Conservation (phyloP, 1,140 invertebrate genomes). For the Cyclina sinensis region DNA sequence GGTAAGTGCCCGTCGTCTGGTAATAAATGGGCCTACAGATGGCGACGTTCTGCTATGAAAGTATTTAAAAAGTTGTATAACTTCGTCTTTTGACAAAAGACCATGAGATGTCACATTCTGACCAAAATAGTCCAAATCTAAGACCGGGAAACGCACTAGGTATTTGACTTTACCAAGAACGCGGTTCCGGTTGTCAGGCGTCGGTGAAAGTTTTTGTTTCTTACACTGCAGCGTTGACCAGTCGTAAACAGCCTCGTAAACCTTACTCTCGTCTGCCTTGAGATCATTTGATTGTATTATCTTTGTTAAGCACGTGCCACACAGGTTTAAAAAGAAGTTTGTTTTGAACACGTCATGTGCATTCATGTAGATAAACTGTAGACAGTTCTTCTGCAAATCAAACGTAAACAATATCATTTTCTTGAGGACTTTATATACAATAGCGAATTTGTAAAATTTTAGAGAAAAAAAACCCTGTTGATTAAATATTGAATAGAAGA, state of each 20-base stretch:
- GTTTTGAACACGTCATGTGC: constrained; percentile 24
- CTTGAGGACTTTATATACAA: background rate
- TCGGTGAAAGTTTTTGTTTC: constrained; percentile 36
- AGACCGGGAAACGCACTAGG: constrained; percentile 38
- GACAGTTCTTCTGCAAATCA: constrained; percentile 36
- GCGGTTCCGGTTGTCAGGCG: constrained; percentile 2
- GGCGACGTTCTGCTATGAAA: constrained; percentile 47
- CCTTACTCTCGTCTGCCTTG: constrained; percentile 35
- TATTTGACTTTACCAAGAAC: constrained; percentile 53
- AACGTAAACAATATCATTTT: background rate
- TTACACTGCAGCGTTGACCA: constrained; percentile 50
- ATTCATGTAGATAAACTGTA: constrained; percentile 48
- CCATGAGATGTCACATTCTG: constrained; percentile 14
- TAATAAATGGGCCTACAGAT: constrained; percentile 38
- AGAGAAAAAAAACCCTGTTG: too few species aligned
- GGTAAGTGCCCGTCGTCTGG: constrained; percentile 23
- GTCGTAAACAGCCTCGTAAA: constrained; percentile 46
- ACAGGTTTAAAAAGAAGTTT: background rate
- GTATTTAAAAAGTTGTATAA: constrained; percentile 20
- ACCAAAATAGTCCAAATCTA: constrained; percentile 52
- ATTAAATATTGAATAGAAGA: too few species aligned
- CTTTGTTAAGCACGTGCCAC: constrained; percentile 1
- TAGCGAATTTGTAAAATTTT: background rate
- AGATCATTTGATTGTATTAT: constrained; percentile 42
- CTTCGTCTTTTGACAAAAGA: constrained; percentile 26